Conservation (phyloP, 2,888 invertebrate species). For the Merodon equestris region DNA sequence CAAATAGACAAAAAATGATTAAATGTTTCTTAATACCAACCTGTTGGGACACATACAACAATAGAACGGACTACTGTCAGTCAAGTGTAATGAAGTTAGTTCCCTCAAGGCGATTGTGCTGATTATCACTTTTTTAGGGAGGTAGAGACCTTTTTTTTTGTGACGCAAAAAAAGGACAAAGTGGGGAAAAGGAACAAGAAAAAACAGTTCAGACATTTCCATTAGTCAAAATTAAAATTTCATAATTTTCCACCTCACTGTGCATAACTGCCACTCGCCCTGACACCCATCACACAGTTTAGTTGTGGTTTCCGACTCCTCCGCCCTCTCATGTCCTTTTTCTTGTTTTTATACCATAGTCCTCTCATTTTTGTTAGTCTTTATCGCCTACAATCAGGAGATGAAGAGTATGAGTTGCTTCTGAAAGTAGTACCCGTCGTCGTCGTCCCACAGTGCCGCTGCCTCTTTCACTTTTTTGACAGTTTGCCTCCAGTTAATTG, state of each 20-base stretch:
- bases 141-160: slow-evolving; percentile 1
- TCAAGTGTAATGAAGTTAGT: no score
- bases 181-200: background rate
- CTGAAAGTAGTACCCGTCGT: background rate
- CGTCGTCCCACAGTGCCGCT: slow-evolving; percentile 36
- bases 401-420: background rate
- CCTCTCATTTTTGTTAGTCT: no score
- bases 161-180: no score
- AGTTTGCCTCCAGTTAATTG: slow-evolving; percentile 61
- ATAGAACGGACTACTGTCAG: no score
- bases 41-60: slow-evolving; percentile 39
- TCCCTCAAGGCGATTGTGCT: slow-evolving; percentile 11
- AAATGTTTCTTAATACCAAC: slow-evolving; percentile 48
- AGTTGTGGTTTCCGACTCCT: slow-evolving; percentile 4
- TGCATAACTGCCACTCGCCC: slow-evolving; percentile 42
- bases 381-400: no score
- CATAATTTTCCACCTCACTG: slow-evolving; percentile 61
- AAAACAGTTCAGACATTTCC: slow-evolving; percentile 49
- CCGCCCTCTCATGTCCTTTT: no score
- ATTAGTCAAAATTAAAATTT: slow-evolving; percentile 68
- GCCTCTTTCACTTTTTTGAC: slow-evolving; percentile 44
- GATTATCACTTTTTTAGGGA: slow-evolving; percentile 8
- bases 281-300: slow-evolving; percentile 2
- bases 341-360: no score
- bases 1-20: slow-evolving; percentile 45